Base-by-base conservation (phyloP, 2,797 vertebrate species). In the Acrossocheilus wenchowensis region DNA sequence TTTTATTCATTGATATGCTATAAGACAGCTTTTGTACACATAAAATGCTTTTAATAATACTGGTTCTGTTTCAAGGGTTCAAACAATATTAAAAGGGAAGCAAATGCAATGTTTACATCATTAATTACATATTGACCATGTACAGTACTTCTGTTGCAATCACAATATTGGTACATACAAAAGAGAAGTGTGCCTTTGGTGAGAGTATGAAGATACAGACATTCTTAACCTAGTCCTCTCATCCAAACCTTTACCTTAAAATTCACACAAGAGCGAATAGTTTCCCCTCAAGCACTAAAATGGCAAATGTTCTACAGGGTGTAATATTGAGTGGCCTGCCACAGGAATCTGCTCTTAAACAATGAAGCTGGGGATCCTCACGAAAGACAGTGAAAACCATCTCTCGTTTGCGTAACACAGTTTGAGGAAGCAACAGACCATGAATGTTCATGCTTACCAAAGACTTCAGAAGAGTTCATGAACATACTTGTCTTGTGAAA, bases 1-100 rank as follows among this genome's bases (percentile, higher is more conserved):
- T 85, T 89, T 89, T 81, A 89, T 89, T 87, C 5, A 43, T 74
- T 81, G 79, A 89, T 86, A 75, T 52, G 45, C 14, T 80, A 52
- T 43, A 72, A 52, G 48, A 81, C 74, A 84, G n/a, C 43, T 10
- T 89, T 85, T 81, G 8, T 87, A 82, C 48, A 50, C 41, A 66
- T 64, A 39, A 83, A 83, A 83, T n/a, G 7, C 5, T 68, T 52
- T 50, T 68, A 14, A 72, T 87, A 62, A 88, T 80, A 73, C 85
- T 88, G 85, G 45, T 75, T 79, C 41, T 78, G 57, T 34, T 15
- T 66, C 23, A 19, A 79, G 26, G 26, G 45, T 84, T 83, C 15
- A 83, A 81, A 80, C 71, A 66, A 19, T n/a, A 36, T 41, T 62
- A 39, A 75, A 68, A 17, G 54, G 8, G 3, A 64, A 82, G 6